Base-by-base conservation (phyloP, 2,797 vertebrate species). In the Halcyon leucocephala region DNA sequence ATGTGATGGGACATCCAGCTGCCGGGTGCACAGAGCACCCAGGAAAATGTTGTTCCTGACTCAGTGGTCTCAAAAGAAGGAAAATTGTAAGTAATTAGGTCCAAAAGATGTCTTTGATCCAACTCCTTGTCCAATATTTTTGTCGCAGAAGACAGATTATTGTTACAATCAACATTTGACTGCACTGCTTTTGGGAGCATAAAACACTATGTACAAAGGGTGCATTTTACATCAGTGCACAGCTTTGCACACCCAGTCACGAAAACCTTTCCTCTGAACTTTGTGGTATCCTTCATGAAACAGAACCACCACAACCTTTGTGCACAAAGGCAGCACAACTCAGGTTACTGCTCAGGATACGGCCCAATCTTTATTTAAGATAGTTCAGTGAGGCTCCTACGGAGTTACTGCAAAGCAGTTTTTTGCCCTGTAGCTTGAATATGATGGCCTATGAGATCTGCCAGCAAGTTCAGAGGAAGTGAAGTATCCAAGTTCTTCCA, bases 401-500 rank as follows among this genome's bases (percentile, higher is more conserved):
- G n/a, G 73, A 82, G 60, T 28, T 57, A 42, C 6, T 46, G 64
- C 64, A 94, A 60, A 5, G 4, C 55, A 89, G 31, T 14, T 22
- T 82, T 60, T 70, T 94, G 37, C 46, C 54, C 24, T 37, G 19
- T 10, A 44, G 10, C 26, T 87, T 28, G 22, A 76, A 51, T 26
- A 58, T 3, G 26, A 67, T 3, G 21, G 51, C 71, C 62, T 15
- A 2, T 24, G 26, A 60, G 60, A 85, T 42, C 41, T 91, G 84
- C 80, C 72, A 90, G 61, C 58, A 93, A 86, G 37, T 70, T 74
- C 48, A 82, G 82, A 84, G 65, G 48, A 91, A 81, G 60, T 7
- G 22, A 86, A 90, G 35, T 77, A 79, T 94, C 86, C 95, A 95
- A 92, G 48, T 73, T 83, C 65, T 86, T 85, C 24, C 8, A 8